Base-by-base conservation (phyloP, 2,888 invertebrate species). In the Euclidia mi region DNA sequence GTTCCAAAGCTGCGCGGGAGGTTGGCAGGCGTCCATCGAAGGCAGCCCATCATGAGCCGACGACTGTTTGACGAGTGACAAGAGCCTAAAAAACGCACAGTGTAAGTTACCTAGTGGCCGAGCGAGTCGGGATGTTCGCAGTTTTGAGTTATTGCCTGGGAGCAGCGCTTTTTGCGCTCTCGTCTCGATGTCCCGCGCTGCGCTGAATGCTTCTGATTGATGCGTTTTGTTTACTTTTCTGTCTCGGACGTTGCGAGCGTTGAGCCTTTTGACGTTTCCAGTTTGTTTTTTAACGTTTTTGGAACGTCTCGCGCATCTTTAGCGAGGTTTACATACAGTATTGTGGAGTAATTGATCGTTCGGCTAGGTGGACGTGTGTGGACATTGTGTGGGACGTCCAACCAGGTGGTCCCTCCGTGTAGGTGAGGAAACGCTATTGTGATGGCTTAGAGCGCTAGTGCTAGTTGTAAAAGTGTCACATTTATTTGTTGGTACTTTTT, bases 11-110 rank as follows among this genome's bases (percentile, higher is more conserved):
- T 56, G 10, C n/a, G 45, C 40, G 59, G 83, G 84, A 84, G 89
- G 89, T 82, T 91, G 94, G 90, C 93, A 92, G 92, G 79, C 92
- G 90, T 91, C 92, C 91, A 87, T 91, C 91, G 91, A 82, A 89
- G 85, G 90, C 91, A 90, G 90, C 85, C 89, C 92, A 89, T 93
- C 93, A 91, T 88, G 92, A 90, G 89, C 83, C 88, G 89, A 84
- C 89, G 92, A 88, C 87, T 87, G 89, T 85, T 87, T 92, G 93
- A 93, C 92, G 92, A 91, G 89, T 92, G 93, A 93, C 93, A 91
- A 87, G 84, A 81, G 85, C 84, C 86, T 83, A 90, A 92, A 92
- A 92, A 92, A 91, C 87, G 82, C 71, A 78, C 85, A 87, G 87
- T 89, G 89, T 88, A 90, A 87, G 84, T 89, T 88, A 89, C 90